A percentile compares a stretch with the other conserved stretches of the same genome.
phyloP scores from a whole-genome alignment of 2,113 vertebrate genomes.

The Coptodon bakossiorum region DNA sequence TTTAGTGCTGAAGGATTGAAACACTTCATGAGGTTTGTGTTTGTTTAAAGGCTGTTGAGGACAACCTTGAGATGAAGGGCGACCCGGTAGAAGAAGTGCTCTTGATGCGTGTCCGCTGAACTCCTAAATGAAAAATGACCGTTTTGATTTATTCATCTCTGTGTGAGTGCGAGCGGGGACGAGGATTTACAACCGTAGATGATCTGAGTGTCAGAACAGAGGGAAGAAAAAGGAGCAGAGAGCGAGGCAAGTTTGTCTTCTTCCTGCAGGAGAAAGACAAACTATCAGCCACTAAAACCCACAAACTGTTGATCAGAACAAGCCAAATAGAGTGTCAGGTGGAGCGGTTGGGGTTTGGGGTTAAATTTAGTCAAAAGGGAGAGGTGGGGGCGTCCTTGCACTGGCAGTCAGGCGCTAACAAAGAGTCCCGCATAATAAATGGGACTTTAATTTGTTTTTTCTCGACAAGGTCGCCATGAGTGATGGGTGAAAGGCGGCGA shows the following conservation, averaged over 20 bases:
- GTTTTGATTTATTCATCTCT: conserved; percentile 20
- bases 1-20: background rate
- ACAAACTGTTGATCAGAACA: background rate
- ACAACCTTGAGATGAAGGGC: background rate
- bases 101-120: conserved; percentile 1
- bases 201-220: background rate
- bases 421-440: conserved; percentile 56
- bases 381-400: conserved; percentile 45
- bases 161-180: background rate
- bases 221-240: background rate
- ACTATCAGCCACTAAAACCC: background rate
- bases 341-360: background rate
- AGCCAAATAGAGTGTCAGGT: background rate
- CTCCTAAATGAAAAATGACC: conserved; percentile 15
- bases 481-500: conserved; percentile 29
- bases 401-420: conserved; percentile 50
- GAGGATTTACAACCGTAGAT: conserved; percentile 7
- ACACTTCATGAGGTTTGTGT: background rate
- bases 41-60: background rate
- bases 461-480: conserved; percentile 56
- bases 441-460: conserved; percentile 61
- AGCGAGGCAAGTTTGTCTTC: background rate
- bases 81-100: background rate
- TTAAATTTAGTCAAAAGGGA: background rate
- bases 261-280: background rate